Percentiles rank a stretch among this genome's conserved stretches.
Evolutionary conservation across 2,888 invertebrate species (phyloP).

Genomic region (Eupeodes luniger): DNA sequence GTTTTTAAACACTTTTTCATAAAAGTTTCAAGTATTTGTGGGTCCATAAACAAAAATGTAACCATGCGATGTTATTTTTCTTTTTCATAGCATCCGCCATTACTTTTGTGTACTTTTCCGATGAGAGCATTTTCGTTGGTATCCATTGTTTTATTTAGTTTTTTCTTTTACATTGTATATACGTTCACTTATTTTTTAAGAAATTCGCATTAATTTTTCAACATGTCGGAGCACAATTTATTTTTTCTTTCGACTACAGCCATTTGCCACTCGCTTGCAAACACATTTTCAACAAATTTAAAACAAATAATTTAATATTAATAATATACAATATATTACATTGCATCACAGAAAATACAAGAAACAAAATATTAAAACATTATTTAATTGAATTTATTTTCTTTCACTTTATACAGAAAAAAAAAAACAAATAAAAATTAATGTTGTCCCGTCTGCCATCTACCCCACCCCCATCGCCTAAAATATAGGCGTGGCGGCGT

Average conservation of each 20-base stretch:
- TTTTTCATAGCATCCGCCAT: conserved; percentile 66
- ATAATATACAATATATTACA: neutral
- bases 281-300: conserved; percentile 58
- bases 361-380: conserved; percentile 25
- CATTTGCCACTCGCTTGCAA: conserved; percentile 55
- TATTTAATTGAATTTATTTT: conserved; percentile 15
- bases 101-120: conserved; percentile 58
- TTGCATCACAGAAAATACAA: conserved; percentile 53
- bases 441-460: conserved; percentile 21
- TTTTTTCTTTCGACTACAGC: neutral
- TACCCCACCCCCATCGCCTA: conserved; percentile 14
- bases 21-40: neutral
- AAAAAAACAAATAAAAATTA: neutral
- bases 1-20: neutral
- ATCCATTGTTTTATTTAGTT: conserved; percentile 64
- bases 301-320: neutral
- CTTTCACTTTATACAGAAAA: conserved; percentile 41
- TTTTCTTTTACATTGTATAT: conserved; percentile 5
- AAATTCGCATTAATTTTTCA: conserved; percentile 33
- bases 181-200: neutral
- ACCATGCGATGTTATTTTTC: conserved; percentile 59
- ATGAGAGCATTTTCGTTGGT: conserved; percentile 69
- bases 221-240: conserved; percentile 56
- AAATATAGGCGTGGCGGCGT: conserved; percentile 70
- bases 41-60: neutral